Evolutionary conservation across 2,113 vertebrate genomes (phyloP), one percentile per base, ranked within the genome.

Genomic region (Caloenas nicobarica): DNA sequence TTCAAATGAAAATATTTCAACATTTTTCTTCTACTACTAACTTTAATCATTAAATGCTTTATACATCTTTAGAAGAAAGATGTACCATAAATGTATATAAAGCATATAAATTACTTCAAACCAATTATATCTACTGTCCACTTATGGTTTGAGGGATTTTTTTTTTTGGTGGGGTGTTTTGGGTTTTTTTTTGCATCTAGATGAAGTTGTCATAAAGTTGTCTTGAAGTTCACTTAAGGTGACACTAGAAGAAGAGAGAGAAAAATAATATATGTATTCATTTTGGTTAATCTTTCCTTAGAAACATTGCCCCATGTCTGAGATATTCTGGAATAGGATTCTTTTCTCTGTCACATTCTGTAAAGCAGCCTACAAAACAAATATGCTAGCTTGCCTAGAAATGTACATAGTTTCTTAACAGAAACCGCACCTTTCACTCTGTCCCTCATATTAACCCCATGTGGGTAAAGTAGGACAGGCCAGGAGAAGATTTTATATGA

Each of bases 91-190:
- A 48, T 38, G 0, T 15, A 10, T 50, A 25, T 46, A 56, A 64
- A 34, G 14, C 14, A 40, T 16, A 51, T 28, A 80, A 81, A 84
- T 31, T 6, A 7, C 72, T 91, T 40, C 28, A 87, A n/a, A 26
- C 1, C 1, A 33, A 0, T 72, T 79, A 46, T 8, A 33, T 51
- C 16, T 76, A 25, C 10, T 57, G 7, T 26, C 13, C 15, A 1
- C 2, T 60, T 77, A 6, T 57, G 40, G 3, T 36, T 84, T 89
- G 7, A 5, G 8, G 8, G 0, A 5, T 16, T 64, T 25, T 66
- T 40, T 34, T 7, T 65, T 44, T 10, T 18, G 8, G 4, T 40
- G 11, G 38, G n/a, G n/a, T n/a, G n/a, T n/a, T n/a, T n/a, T n/a
- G n/a, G 4, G 2, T 4, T 5, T 29, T 62, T 44, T 44, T 34